These are phyloP conservation scores for Aphelinus atriplicis DNA, from an alignment of 1,140 invertebrate genomes.

Conservation along the genomic window DNA sequence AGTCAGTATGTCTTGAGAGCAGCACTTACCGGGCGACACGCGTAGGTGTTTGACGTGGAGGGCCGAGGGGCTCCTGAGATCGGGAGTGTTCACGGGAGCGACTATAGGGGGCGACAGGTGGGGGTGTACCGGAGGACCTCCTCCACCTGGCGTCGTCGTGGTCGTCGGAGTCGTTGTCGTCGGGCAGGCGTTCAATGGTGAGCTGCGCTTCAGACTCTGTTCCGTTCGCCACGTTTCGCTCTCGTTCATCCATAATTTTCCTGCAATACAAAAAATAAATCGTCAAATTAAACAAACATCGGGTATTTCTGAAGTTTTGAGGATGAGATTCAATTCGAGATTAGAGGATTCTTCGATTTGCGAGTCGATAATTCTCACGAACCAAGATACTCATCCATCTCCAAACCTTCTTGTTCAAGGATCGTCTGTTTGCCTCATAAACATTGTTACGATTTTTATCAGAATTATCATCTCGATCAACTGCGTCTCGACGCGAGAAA, in stretches of 20 bases:
- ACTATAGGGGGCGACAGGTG: conserved; percentile 61
- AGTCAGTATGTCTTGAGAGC: neutral
- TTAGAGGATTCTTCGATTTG: too few relatives aligned
- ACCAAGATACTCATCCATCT: too few relatives aligned
- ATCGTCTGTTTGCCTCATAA: too few relatives aligned
- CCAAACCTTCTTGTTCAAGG: too few relatives aligned
- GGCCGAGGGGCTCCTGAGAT: conserved; percentile 58
- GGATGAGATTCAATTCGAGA: too few relatives aligned
- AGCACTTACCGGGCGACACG: conserved; percentile 58
- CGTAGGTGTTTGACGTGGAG: conserved; percentile 58
- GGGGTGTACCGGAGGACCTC: conserved; percentile 50
- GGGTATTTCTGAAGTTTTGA: too few relatives aligned
- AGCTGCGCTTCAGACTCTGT: conserved; percentile 54
- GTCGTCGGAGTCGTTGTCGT: conserved; percentile 53
- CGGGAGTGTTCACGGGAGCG: conserved; percentile 57
- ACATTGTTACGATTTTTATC: too few relatives aligned
- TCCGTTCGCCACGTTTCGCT: conserved; percentile 63
- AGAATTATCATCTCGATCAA: too few relatives aligned
- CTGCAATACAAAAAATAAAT: conserved; percentile 44
- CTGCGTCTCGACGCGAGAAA: too few relatives aligned
- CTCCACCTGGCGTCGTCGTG: conserved; percentile 54
- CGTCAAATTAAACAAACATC: too few relatives aligned
- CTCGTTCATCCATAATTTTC: conserved; percentile 62
- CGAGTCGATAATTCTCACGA: too few relatives aligned
- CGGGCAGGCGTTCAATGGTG: conserved; percentile 55